Percentiles rank a stretch among this genome's conserved stretches.
phyloP scores from a whole-genome alignment of 1,140 invertebrate genomes.

The Armadillidium nasatum region DNA sequence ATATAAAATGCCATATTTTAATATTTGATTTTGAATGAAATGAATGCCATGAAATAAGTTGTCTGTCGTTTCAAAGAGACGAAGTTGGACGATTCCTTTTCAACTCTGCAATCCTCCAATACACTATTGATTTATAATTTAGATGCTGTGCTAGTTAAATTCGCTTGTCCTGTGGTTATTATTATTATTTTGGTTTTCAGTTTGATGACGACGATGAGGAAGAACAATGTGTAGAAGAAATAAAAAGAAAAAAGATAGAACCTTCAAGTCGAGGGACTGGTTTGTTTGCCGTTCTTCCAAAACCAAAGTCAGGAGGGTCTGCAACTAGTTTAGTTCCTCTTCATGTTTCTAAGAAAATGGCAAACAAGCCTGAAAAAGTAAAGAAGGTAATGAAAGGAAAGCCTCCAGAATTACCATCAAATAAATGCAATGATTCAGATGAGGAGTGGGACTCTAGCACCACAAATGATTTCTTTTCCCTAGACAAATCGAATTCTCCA shows the following conservation, averaged over 20 bases:
- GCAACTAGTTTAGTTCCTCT: constrained; percentile 33
- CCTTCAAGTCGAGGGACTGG: constrained; percentile 38
- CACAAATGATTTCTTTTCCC: background rate
- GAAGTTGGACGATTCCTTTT: background rate
- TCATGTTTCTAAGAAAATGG: constrained; percentile 35
- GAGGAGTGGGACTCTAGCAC: constrained; percentile 12
- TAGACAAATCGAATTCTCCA: background rate
- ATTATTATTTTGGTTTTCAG: constrained; percentile 27
- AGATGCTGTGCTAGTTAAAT: background rate
- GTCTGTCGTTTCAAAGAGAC: background rate
- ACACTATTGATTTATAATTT: background rate
- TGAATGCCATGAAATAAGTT: background rate
- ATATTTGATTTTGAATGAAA: background rate
- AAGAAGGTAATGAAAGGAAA: background rate
- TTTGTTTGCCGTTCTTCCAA: constrained; percentile 42
- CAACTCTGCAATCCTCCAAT: too few relatives aligned
- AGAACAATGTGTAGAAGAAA: constrained; percentile 27
- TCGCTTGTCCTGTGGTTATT: background rate
- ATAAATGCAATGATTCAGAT: constrained; percentile 22
- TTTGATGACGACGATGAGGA: constrained; percentile 42
- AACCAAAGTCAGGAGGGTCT: constrained; percentile 35
- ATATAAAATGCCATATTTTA: too few relatives aligned
- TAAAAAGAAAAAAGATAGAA: constrained; percentile 26
- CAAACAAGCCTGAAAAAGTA: background rate
- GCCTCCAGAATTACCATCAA: background rate